A percentile compares a stretch with the other conserved stretches of the same genome.
Evolutionary conservation across 1,140 invertebrate species (phyloP).

Genomic region (Coboldia fuscipes): DNA sequence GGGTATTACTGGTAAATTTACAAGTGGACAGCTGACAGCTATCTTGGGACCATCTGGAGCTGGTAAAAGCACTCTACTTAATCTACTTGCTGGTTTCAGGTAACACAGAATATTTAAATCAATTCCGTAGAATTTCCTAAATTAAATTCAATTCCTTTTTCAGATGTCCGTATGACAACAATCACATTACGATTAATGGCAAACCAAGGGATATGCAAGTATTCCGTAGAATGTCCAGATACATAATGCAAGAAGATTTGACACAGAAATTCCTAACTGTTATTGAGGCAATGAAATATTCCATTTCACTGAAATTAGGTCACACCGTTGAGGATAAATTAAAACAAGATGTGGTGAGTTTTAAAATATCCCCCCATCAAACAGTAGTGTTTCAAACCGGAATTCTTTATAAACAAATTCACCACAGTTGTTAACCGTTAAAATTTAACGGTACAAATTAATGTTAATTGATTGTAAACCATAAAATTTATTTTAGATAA

Average conservation of each 20-base stretch:
- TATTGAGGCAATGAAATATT: constrained; percentile 62
- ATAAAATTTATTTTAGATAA: constrained; percentile 29
- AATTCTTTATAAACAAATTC: background rate
- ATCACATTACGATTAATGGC: too few species aligned
- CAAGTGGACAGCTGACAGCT: constrained; percentile 37
- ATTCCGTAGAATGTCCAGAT: constrained; percentile 73
- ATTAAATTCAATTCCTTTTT: background rate
- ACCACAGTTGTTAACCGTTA: too few species aligned
- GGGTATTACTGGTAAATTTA: constrained; percentile 14
- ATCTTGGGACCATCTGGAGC: constrained; percentile 72
- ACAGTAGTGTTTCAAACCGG: background rate
- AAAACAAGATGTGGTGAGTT: constrained; percentile 49
- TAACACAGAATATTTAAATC: constrained; percentile 21
- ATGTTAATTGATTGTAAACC: constrained; percentile 1
- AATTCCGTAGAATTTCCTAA: background rate
- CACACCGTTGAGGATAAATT: constrained; percentile 31
- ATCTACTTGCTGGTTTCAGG: constrained; percentile 70
- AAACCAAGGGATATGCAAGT: constrained; percentile 43
- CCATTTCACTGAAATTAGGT: constrained; percentile 70
- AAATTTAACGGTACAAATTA: too few species aligned
- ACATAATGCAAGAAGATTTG: constrained; percentile 89
- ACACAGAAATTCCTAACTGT: constrained; percentile 69
- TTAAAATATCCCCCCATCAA: background rate
- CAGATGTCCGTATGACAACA: too few species aligned
- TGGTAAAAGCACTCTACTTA: constrained; percentile 74